Conservation (phyloP, 2,113 vertebrate species). For the Melanocharis versteri region DNA sequence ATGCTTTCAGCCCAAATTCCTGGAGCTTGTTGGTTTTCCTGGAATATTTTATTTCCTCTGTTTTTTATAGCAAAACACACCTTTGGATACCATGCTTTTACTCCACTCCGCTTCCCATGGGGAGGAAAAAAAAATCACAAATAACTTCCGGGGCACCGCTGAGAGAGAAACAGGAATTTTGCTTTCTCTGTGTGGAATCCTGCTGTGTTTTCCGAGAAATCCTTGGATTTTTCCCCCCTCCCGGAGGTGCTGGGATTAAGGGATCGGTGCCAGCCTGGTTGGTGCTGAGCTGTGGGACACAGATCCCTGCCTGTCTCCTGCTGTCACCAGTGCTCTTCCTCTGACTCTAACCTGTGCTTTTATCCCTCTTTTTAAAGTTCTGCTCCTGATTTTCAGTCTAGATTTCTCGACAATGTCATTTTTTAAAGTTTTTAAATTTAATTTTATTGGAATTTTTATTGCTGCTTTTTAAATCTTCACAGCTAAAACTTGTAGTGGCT, state of each 20-base stretch:
- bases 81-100: rapidly evolving
- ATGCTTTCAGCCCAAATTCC: neutral
- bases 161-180: rapidly evolving
- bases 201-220: neutral
- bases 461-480: no score
- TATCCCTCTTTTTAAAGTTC: neutral
- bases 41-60: rapidly evolving
- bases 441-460: neutral
- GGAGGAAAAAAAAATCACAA: neutral
- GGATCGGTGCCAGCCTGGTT: neutral
- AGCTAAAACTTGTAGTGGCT: neutral
- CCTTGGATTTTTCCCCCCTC: rapidly evolving
- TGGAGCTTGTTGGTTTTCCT: neutral
- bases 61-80: rapidly evolving
- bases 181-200: rapidly evolving
- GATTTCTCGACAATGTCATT: rapidly evolving
- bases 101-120: rapidly evolving
- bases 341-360: neutral
- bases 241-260: neutral
- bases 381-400: neutral
- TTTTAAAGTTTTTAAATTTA: neutral
- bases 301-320: neutral
- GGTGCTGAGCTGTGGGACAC: neutral
- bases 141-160: rapidly evolving
- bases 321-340: neutral